Evolutionary conservation across 2,888 invertebrate species (phyloP), one percentile per base, ranked within the genome.

Genomic region (Athrips mouffetella): DNA sequence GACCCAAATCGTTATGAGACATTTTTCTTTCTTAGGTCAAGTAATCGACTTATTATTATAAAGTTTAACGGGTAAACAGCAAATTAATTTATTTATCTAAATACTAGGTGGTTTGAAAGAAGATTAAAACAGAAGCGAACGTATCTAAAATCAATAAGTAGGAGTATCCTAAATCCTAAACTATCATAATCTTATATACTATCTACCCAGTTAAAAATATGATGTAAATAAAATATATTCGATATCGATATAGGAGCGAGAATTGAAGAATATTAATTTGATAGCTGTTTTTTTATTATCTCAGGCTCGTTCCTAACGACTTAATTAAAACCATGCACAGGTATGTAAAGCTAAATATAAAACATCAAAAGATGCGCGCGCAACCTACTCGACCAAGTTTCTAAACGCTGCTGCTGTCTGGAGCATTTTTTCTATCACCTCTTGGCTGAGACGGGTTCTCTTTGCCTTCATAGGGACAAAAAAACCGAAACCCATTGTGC

Each of bases 401-500:
- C 70, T 69, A 71, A 76, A 75, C 69, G 64, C 65, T 66, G 77
- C 78, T 69, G 64, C 65, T 66, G 77, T 78, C 71, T 74, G 74
- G 69, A 66, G 64, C 53, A 59, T 74, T 76, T 82, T 83, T 80
- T 77, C 70, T 75, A 70, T 63, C 65, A 65, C 65, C 73, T 73
- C 65, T 67, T 66, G 72, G 65, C 64, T 68, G 70, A 73, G 74
- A 72, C 73, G 73, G 67, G 76, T 78, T 70, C 66, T 70, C 68
- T 65, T 70, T 67, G 70, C 73, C 70, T 74, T 67, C 62, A 58
- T 52, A 58, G 65, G 65, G 67, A 74, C 70, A 79, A 79, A 84
- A 39, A 75, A 84, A 84, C 71, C 68, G 63, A 62, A 70, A 67
- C 62, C 81, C 70, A 81, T 86, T 86, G 85, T 86, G 70, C 69